Base-by-base conservation (phyloP, 2,113 vertebrate species). In the Ceratotherium simum region DNA sequence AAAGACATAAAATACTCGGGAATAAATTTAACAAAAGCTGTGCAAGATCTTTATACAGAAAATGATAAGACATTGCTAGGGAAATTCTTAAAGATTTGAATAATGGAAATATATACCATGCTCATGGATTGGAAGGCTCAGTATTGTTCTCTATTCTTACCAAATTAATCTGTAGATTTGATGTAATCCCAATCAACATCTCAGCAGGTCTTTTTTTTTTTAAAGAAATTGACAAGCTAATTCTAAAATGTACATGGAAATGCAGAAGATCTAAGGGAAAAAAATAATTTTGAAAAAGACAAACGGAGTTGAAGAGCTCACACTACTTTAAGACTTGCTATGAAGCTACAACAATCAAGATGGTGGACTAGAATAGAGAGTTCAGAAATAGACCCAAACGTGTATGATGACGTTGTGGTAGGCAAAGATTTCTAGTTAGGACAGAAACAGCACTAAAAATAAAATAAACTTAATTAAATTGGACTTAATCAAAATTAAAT, bases 21-120 rank as follows among this genome's bases (percentile, higher is more conserved):
- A 72, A 88, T 79, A 42, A 78, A 88, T 80, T 89, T 48, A 79
- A 80, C 29, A 88, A 70, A 91, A 91, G 27, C 27, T 86, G n/a
- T 79, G 13, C 60, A 78, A 46, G 4, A 54, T 20, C 46, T 75
- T 88, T 29, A 36, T 20, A 73, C 12, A 62, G 58, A 91, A 91
- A 95, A 70, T 23, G 8, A 18, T 60, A 83, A 56, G 5, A 18
- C 21, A 93, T 39, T 89, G 7, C 16, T 62, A 89, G 58, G 9
- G 29, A 91, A 67, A 62, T 46, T 42, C 69, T 75, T 46, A 54
- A 69, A 88, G 9, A 86, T 60, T 79, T 95, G 58, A 94, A 75
- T 89, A 93, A 46, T 88, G 9, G 14, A 85, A 65, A 48, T 67
- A 81, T 29, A 39, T 81, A 51, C 8, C 42, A 60, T 18, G 2